phyloP scores from a whole-genome alignment of 2,888 invertebrate genomes.

The Lycocerus yunnanus region DNA sequence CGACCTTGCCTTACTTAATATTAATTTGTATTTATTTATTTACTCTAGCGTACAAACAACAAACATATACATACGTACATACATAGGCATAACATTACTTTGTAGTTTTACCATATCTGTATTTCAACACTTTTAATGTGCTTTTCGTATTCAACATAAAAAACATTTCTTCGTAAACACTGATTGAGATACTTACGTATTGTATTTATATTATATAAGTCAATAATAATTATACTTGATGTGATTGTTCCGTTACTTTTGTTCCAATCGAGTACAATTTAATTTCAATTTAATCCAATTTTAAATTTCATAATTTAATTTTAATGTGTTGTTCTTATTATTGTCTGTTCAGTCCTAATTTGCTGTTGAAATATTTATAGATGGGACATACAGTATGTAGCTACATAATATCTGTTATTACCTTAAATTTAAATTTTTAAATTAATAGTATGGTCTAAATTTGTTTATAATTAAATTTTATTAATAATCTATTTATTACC shows the following conservation, averaged over 20 bases:
- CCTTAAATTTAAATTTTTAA: no score
- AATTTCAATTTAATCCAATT: not conserved
- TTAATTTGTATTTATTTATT: not conserved
- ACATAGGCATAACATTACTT: no score
- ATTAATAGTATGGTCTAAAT: no score
- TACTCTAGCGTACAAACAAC: not conserved
- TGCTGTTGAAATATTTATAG: not conserved
- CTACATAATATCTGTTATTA: no score
- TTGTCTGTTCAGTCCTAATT: not conserved
- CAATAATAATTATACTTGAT: not conserved
- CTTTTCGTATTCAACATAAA: not conserved
- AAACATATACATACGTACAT: not conserved
- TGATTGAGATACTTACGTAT: not conserved
- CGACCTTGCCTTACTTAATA: not conserved
- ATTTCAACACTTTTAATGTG: not conserved
- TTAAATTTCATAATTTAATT: not conserved
- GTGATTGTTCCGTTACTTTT: not conserved
- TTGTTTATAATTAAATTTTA: no score
- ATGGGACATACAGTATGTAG: not conserved
- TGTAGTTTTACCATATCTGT: no score
- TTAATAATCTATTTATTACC: no score
- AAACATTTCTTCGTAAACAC: not conserved
- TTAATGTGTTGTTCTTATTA: not conserved
- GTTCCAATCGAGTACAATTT: not conserved
- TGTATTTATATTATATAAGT: not conserved